A percentile compares a stretch with the other conserved stretches of the same genome.
Conservation (phyloP, 1,140 invertebrate genomes). For the Sinella curviseta region DNA sequence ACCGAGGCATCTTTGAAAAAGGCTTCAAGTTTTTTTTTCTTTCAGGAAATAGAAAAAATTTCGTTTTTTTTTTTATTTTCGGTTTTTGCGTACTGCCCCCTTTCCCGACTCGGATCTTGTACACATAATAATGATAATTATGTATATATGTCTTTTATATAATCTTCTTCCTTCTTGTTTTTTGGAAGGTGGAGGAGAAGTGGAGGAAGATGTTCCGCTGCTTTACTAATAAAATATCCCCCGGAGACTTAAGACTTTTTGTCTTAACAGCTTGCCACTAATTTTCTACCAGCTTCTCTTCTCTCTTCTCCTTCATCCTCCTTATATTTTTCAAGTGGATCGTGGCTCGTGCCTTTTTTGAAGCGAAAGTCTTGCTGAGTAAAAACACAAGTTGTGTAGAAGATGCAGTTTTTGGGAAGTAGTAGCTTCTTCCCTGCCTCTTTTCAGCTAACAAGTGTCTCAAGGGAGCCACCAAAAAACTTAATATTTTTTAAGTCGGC, state of each 20-base stretch:
- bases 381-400: not conserved
- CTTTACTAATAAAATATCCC: constrained; percentile 9
- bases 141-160: not conserved
- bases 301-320: no score
- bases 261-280: constrained; percentile 16
- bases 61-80: no score
- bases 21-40: no score
- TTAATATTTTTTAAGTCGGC: constrained; percentile 6
- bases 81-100: no score
- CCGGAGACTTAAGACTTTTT: constrained; percentile 8
- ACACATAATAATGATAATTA: not conserved
- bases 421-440: not conserved
- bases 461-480: constrained; percentile 21
- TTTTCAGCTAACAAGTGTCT: constrained; percentile 17
- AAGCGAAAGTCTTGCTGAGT: no score
- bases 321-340: no score
- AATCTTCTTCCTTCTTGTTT: not conserved
- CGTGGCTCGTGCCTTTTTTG: no score
- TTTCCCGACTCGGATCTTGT: not conserved
- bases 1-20: constrained; percentile 74
- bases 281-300: not conserved
- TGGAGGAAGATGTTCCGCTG: no score
- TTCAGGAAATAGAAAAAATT: no score
- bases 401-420: no score
- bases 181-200: no score